phyloP scores from a whole-genome alignment of 2,888 invertebrate species.

The Hylaea fasciaria region DNA sequence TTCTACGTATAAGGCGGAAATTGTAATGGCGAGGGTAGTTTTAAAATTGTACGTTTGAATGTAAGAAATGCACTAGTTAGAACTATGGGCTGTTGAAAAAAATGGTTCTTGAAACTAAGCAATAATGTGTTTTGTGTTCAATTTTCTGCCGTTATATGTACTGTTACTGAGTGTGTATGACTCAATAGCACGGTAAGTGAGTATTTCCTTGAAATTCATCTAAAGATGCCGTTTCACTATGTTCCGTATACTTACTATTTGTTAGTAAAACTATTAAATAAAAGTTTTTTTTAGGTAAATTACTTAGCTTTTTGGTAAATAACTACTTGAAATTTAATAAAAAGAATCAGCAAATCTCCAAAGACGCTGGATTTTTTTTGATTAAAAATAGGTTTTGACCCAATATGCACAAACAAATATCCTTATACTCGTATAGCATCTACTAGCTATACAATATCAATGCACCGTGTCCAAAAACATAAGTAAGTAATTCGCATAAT shows the following conservation, averaged over 20 bases:
- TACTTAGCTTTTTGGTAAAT: too few relatives aligned
- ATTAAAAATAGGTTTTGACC: neutral
- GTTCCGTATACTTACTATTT: too few relatives aligned
- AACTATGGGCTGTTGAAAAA: constrained; percentile 38
- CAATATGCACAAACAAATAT: neutral
- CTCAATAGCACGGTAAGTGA: too few relatives aligned
- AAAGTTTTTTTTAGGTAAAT: too few relatives aligned
- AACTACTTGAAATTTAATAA: too few relatives aligned
- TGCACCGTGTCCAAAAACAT: neutral
- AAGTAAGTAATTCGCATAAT: constrained; percentile 6
- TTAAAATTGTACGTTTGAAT: constrained; percentile 36
- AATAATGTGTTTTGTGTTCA: too few relatives aligned
- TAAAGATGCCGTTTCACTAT: too few relatives aligned
- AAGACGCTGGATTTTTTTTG: neutral
- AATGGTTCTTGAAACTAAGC: constrained; percentile 29
- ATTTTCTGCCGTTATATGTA: too few relatives aligned
- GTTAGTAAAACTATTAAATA: too few relatives aligned
- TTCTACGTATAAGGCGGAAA: constrained; percentile 9
- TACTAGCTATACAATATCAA: neutral
- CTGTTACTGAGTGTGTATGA: too few relatives aligned
- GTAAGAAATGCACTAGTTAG: constrained; percentile 50
- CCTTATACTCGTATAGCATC: neutral
- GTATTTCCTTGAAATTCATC: too few relatives aligned
- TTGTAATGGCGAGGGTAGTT: neutral
- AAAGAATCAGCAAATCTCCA: too few relatives aligned